These are phyloP conservation scores for Seira musarum DNA, from an alignment of 2,888 invertebrate species.

Conservation along the genomic window DNA sequence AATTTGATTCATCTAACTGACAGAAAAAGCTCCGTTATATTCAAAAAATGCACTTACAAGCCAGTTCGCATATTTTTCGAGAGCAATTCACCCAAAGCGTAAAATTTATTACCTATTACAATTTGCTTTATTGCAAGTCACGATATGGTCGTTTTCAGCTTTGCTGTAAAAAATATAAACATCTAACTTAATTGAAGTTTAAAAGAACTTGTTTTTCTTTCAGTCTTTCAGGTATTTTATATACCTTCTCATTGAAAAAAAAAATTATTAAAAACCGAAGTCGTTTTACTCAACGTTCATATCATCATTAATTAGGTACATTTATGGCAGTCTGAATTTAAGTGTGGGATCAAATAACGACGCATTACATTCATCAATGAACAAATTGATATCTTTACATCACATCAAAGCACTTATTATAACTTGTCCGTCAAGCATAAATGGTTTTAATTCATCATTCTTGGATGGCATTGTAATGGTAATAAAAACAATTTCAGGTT, in stretches of 20 bases:
- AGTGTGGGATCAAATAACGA: constrained; percentile 3
- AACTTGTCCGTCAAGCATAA: no score
- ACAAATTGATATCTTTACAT: constrained; percentile 12
- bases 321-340: no score
- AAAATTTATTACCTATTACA: neutral
- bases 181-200: no score
- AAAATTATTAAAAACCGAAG: no score
- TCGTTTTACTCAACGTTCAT: neutral
- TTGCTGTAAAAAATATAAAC: neutral
- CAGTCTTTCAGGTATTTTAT: neutral
- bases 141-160: neutral
- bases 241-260: neutral
- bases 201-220: constrained; percentile 12
- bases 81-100: no score
- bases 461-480: no score
- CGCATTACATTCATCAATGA: constrained; percentile 11
- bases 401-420: no score
- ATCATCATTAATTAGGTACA: neutral
- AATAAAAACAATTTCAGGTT: no score
- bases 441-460: no score
- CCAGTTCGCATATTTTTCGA: no score
- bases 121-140: neutral
- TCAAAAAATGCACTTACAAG: no score
- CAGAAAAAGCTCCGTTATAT: neutral
- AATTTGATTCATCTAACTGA: neutral